Percentiles rank a stretch among this genome's conserved stretches.
These are phyloP conservation scores for Poecilia velifera DNA, from an alignment of 2,797 vertebrate genomes.

Conservation along the genomic window DNA sequence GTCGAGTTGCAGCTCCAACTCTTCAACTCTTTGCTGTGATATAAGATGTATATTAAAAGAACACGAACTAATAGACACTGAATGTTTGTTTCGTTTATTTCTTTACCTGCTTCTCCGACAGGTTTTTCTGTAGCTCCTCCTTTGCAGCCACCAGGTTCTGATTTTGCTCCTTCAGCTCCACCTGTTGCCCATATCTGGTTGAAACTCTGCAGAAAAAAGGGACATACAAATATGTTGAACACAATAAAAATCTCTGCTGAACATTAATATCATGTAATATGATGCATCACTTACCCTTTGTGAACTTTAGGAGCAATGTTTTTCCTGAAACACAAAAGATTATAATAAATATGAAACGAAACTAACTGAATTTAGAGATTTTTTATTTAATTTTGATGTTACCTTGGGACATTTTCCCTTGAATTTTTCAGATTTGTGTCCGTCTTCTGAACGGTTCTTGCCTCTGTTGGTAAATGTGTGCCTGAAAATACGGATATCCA, in stretches of 20 bases:
- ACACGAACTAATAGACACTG: not conserved
- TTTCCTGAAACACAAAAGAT: constrained; percentile 61
- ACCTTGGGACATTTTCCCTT: constrained; percentile 66
- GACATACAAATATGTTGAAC: not conserved
- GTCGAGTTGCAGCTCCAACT: constrained; percentile 63
- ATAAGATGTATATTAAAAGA: constrained; percentile 4
- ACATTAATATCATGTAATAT: not conserved
- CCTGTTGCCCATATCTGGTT: constrained; percentile 80
- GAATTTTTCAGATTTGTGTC: constrained; percentile 55
- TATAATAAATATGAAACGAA: not conserved
- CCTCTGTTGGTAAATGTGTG: constrained; percentile 34
- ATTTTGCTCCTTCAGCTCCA: constrained; percentile 85
- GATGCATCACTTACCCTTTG: constrained; percentile 66
- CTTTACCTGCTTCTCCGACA: constrained; percentile 81
- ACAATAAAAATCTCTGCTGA: not conserved
- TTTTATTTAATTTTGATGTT: not conserved
- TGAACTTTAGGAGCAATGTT: constrained; percentile 44
- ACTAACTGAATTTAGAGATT: not conserved
- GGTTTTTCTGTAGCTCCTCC: constrained; percentile 78
- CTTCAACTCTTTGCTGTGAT: constrained; percentile 63
- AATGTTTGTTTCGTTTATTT: not conserved
- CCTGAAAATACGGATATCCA: constrained; percentile 16
- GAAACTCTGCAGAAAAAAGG: constrained; percentile 56
- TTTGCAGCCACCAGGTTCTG: constrained; percentile 81
- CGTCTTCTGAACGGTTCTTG: constrained; percentile 49